phyloP scores from a whole-genome alignment of 2,888 invertebrate species.

The Arge pagana region DNA sequence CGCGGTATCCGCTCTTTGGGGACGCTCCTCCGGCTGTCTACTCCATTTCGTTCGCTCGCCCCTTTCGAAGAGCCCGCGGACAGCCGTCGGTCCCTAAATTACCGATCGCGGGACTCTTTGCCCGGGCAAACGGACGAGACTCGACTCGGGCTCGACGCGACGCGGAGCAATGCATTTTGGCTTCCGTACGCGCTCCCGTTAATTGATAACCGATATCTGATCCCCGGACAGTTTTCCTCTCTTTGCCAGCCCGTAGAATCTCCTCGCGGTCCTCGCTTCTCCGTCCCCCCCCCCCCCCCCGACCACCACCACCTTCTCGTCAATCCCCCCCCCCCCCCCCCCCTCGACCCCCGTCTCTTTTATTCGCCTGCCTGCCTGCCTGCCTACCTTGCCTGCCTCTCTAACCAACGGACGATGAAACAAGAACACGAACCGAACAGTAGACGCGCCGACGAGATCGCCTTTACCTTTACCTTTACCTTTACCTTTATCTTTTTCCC shows the following conservation, averaged over 20 bases:
- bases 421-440: conserved; percentile 8
- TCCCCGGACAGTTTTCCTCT: conserved; percentile 33
- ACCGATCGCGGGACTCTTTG: conserved; percentile 38
- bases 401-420: conserved; percentile 12
- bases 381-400: neutral
- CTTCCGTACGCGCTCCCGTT: conserved; percentile 48
- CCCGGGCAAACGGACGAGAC: conserved; percentile 31
- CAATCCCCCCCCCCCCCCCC: conserved; percentile 8
- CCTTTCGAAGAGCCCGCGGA: conserved; percentile 34
- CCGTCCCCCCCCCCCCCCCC: conserved; percentile 22
- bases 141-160: conserved; percentile 33
- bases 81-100: conserved; percentile 52
- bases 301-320: too few species aligned
- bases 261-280: neutral
- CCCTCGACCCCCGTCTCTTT: conserved; percentile 9
- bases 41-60: conserved; percentile 24
- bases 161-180: conserved; percentile 43
- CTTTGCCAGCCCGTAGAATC: conserved; percentile 3
- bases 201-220: conserved; percentile 55
- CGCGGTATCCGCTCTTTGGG: conserved; percentile 41
- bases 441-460: conserved; percentile 19
- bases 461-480: neutral
- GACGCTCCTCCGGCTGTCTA: conserved; percentile 28
- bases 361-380: neutral
- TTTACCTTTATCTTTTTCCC: conserved; percentile 19